Evolutionary conservation across 2,797 vertebrate species (phyloP).

Genomic region (Coluber constrictor): DNA sequence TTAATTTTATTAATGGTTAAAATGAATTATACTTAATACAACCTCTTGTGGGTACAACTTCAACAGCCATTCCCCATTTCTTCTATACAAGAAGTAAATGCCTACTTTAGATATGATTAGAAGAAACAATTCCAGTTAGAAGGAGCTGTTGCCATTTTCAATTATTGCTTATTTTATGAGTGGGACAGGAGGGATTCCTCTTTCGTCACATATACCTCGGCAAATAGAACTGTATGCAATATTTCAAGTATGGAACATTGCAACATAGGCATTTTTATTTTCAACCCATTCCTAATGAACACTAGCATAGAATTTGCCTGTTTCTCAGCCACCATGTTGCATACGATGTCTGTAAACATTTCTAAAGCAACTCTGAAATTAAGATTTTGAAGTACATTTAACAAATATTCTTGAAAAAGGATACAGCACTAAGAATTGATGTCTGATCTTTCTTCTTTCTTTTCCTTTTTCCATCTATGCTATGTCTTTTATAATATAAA

Average conservation of each 20-base stretch:
- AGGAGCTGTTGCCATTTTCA: not conserved
- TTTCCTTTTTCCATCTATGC: not conserved
- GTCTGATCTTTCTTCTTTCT: not conserved
- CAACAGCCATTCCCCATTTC: not conserved
- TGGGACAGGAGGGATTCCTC: not conserved
- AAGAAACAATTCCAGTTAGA: not conserved
- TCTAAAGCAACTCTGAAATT: not conserved
- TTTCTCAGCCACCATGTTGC: not conserved
- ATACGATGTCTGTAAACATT: not conserved
- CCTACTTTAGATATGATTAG: not conserved
- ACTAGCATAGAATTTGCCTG: not conserved
- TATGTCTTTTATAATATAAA: not conserved
- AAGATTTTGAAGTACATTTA: not conserved
- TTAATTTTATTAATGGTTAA: not conserved
- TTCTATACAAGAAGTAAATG: not conserved
- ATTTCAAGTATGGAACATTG: not conserved
- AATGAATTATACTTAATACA: not conserved
- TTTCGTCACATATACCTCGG: not conserved
- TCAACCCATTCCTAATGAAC: not conserved
- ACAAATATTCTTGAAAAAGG: not conserved
- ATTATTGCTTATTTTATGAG: not conserved
- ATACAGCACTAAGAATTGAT: not conserved
- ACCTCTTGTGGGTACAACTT: not conserved
- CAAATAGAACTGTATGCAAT: not conserved
- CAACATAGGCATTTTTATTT: not conserved